Percentiles rank a stretch among this genome's conserved stretches.
Conservation (phyloP, 2,888 invertebrate species). For the Phania funesta region DNA sequence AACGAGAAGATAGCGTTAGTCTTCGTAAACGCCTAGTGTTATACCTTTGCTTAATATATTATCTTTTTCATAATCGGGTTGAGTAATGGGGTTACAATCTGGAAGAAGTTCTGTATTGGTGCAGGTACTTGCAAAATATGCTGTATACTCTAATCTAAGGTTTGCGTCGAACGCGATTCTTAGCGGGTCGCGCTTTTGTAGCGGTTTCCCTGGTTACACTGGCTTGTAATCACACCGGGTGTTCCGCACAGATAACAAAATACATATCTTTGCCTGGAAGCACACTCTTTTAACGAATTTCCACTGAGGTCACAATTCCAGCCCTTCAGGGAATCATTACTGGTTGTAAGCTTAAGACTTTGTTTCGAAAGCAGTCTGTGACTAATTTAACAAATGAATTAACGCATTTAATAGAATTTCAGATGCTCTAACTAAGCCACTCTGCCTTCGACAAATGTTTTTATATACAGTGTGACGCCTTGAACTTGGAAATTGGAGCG, state of each 20-base stretch:
- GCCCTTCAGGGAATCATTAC: neutral
- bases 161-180: conserved; percentile 19
- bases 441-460: conserved; percentile 30
- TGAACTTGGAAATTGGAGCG: conserved; percentile 8
- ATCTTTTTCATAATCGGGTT: too few relatives aligned
- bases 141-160: neutral
- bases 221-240: conserved; percentile 4
- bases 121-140: too few relatives aligned
- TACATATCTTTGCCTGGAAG: conserved; percentile 3
- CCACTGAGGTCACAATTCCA: conserved; percentile 40
- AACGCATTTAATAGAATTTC: conserved; percentile 24
- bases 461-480: conserved; percentile 41
- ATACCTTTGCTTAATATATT: too few relatives aligned
- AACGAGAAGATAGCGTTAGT: too few relatives aligned
- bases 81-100: too few relatives aligned
- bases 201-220: conserved; percentile 44
- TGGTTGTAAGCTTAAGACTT: neutral
- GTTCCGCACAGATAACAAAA: conserved; percentile 42
- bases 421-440: conserved; percentile 4
- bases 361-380: neutral
- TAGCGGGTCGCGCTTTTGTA: neutral
- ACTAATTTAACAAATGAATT: too few relatives aligned
- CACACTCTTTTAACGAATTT: too few relatives aligned
- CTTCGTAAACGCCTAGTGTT: too few relatives aligned
- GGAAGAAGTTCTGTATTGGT: too few relatives aligned